Evolutionary conservation across 2,113 vertebrate species (phyloP).

Genomic region (Meles meles): DNA sequence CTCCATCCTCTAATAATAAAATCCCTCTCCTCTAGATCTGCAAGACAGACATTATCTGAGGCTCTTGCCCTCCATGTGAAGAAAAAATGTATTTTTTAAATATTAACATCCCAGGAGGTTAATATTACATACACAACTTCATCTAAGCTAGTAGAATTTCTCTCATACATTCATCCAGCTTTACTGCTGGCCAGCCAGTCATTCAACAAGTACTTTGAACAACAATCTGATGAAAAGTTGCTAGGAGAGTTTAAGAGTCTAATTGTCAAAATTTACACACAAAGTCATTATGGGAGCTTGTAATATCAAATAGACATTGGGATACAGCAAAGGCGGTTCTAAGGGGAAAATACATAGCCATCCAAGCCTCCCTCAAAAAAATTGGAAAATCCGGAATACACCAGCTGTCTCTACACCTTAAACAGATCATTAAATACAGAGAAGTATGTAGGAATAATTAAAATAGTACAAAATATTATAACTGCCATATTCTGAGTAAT

Average conservation of each 20-base stretch:
- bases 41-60: not conserved
- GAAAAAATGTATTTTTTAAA: not conserved
- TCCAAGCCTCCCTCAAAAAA: too few relatives aligned
- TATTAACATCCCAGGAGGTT: not conserved
- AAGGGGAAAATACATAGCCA: too few relatives aligned
- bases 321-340: too few relatives aligned
- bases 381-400: too few relatives aligned
- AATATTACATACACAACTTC: not conserved
- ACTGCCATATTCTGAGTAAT: not conserved
- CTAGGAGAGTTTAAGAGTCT: not conserved
- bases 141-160: not conserved
- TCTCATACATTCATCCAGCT: not conserved
- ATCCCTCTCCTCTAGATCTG: not conserved
- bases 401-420: too few relatives aligned
- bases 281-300: not conserved
- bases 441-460: not conserved
- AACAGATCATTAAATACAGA: not conserved
- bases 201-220: not conserved
- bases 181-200: not conserved
- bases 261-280: not conserved
- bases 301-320: not conserved
- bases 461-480: not conserved
- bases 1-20: not conserved
- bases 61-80: not conserved
- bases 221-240: not conserved